Evolutionary conservation across 2,797 vertebrate species (phyloP).

Genomic region (Gymnopithys bicolor): DNA sequence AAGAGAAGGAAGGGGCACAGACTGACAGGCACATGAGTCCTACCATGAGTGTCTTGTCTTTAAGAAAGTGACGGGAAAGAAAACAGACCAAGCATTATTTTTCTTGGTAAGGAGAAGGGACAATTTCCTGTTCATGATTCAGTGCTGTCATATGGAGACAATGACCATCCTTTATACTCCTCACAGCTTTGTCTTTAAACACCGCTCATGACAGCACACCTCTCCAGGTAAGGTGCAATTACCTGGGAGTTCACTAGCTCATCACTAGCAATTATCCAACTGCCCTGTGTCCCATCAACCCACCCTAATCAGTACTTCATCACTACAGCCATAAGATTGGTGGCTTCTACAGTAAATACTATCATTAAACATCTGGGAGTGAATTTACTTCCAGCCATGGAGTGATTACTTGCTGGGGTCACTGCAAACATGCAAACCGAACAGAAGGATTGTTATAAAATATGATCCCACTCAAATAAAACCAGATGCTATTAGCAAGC

Average conservation of each 20-base stretch:
- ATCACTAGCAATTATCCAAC: constrained; percentile 25
- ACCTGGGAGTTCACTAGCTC: constrained; percentile 44
- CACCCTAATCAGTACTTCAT: constrained; percentile 42
- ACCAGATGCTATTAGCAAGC: not conserved
- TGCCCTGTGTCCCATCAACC: constrained; percentile 10
- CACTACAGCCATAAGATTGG: not conserved
- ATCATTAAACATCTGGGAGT: constrained; percentile 24
- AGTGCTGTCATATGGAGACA: not conserved
- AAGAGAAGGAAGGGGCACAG: not conserved
- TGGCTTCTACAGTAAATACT: constrained; percentile 25
- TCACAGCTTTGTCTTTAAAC: not conserved
- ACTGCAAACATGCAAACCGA: constrained; percentile 17
- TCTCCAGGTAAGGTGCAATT: constrained; percentile 47
- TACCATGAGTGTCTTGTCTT: not conserved
- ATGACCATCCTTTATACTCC: not conserved
- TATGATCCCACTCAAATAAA: constrained; percentile 1
- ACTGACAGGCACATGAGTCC: accelerated
- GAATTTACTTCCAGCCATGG: not conserved
- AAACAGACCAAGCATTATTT: not conserved
- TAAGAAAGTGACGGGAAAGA: not conserved
- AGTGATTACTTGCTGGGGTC: constrained; percentile 1
- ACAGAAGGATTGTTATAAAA: constrained; percentile 1
- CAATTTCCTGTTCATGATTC: constrained; percentile 40
- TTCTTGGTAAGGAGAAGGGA: not conserved
- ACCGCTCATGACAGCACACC: not conserved